phyloP scores from a whole-genome alignment of 2,888 invertebrate species.

The Xestobium rufovillosum region DNA sequence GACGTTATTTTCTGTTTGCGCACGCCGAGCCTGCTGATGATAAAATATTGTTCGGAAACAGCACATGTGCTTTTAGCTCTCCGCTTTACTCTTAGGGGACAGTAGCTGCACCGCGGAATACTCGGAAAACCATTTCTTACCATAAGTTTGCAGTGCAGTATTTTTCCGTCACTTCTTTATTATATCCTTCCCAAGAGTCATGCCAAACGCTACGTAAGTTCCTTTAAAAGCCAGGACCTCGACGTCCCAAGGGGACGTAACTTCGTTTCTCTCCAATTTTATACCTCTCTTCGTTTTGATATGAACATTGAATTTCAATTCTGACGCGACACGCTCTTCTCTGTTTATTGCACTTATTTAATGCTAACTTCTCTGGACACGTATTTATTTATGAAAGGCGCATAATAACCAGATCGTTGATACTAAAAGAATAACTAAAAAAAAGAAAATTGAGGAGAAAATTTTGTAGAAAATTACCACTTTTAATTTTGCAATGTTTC shows the following conservation, averaged over 20 bases:
- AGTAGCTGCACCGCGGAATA: slow-evolving; percentile 28
- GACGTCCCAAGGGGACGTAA: slow-evolving; percentile 31
- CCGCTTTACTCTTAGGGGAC: slow-evolving; percentile 34
- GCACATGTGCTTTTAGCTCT: slow-evolving; percentile 33
- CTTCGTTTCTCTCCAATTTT: too few relatives aligned
- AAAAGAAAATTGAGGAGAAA: too few relatives aligned
- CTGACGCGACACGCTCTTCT: too few relatives aligned
- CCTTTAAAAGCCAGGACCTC: slow-evolving; percentile 43
- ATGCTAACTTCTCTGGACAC: too few relatives aligned
- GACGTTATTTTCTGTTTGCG: slow-evolving; percentile 33
- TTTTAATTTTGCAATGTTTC: too few relatives aligned
- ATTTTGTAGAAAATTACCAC: too few relatives aligned
- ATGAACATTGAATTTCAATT: too few relatives aligned
- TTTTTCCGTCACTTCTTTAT: slow-evolving; percentile 46
- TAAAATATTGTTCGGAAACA: slow-evolving; percentile 36
- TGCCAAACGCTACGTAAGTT: slow-evolving; percentile 46
- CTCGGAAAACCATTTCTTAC: slow-evolving; percentile 36
- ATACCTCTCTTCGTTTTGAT: too few relatives aligned
- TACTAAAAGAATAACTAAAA: too few relatives aligned
- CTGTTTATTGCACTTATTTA: too few relatives aligned
- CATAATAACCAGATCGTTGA: too few relatives aligned
- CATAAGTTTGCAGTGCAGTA: slow-evolving; percentile 39
- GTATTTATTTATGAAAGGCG: too few relatives aligned
- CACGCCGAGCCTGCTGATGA: slow-evolving; percentile 33
- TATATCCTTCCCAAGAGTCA: slow-evolving; percentile 43